These are phyloP conservation scores for Limnephilus lunatus DNA, from an alignment of 2,888 invertebrate genomes.

Conservation along the genomic window DNA sequence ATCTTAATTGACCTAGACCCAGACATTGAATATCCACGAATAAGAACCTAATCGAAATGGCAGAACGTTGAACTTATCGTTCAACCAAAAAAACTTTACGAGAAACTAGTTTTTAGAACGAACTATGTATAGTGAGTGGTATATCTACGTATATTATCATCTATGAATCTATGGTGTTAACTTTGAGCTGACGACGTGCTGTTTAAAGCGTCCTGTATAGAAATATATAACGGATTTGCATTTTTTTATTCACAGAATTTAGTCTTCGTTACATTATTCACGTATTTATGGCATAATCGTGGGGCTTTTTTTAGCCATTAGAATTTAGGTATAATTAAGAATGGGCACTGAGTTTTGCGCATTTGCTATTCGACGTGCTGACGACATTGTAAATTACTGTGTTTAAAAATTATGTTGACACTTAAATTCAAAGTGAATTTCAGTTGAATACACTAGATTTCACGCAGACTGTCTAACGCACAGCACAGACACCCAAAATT, in stretches of 20 bases:
- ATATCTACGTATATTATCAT: too few relatives aligned
- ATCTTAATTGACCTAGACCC: neutral
- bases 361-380: neutral
- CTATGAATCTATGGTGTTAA: too few relatives aligned
- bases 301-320: neutral
- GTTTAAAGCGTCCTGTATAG: neutral
- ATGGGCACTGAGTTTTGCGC: neutral
- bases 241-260: neutral
- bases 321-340: neutral
- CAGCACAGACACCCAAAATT: too few relatives aligned
- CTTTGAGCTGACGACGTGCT: neutral
- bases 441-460: too few relatives aligned
- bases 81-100: neutral
- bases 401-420: too few relatives aligned
- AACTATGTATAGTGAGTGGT: neutral
- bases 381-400: too few relatives aligned
- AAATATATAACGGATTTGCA: neutral
- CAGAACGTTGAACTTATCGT: neutral
- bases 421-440: too few relatives aligned
- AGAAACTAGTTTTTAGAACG: neutral
- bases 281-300: neutral
- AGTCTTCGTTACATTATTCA: neutral
- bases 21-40: neutral
- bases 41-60: neutral
- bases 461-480: too few relatives aligned